Percentiles rank a stretch among this genome's conserved stretches.
These are phyloP conservation scores for Amphiura filiformis DNA, from an alignment of 35 echinoderm and acorn worm species.

Conservation along the genomic window DNA sequence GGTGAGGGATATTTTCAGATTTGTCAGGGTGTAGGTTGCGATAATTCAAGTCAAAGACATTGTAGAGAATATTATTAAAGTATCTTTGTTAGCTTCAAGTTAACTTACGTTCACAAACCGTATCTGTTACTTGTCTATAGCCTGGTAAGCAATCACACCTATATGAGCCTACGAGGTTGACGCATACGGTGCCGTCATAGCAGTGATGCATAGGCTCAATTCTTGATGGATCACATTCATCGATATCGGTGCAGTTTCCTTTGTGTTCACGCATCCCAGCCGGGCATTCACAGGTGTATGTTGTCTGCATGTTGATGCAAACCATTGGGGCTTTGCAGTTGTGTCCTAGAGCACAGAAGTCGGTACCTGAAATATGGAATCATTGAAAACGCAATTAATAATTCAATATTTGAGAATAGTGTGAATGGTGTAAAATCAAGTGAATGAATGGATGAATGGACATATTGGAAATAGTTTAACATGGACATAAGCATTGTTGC, in stretches of 20 bases:
- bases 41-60: too few relatives aligned
- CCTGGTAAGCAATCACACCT: constrained; percentile 71
- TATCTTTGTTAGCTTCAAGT: too few relatives aligned
- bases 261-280: constrained; percentile 50
- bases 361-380: constrained; percentile 58
- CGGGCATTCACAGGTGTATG: constrained; percentile 69
- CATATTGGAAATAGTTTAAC: not conserved
- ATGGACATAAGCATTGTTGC: not conserved
- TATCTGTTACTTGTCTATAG: constrained; percentile 59
- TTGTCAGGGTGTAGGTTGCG: too few relatives aligned
- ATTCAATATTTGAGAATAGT: too few relatives aligned
- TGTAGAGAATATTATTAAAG: too few relatives aligned
- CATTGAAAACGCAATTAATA: too few relatives aligned
- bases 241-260: constrained; percentile 67
- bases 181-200: constrained; percentile 68
- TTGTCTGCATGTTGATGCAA: constrained; percentile 60
- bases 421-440: not conserved
- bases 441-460: not conserved
- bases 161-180: constrained; percentile 62
- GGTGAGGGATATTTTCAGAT: too few relatives aligned
- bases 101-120: constrained; percentile 68
- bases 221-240: constrained; percentile 55
- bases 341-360: constrained; percentile 65
- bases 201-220: constrained; percentile 59
- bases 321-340: constrained; percentile 66